Base-by-base conservation (phyloP, 2,888 invertebrate genomes). In the Ethmia dodecea region DNA sequence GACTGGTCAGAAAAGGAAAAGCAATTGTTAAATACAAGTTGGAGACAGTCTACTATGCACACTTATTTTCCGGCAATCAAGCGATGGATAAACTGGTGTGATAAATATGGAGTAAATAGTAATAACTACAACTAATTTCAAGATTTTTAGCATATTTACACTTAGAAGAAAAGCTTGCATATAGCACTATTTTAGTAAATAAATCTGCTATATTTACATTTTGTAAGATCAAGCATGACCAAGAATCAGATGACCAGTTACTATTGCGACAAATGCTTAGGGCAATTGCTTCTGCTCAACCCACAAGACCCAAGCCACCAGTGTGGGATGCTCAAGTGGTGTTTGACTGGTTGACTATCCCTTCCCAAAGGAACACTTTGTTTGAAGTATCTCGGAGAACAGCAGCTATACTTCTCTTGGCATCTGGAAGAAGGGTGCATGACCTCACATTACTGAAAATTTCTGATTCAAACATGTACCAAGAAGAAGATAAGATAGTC, bases 31-130 rank as follows among this genome's bases (percentile, higher is more conserved):
- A 38, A 33, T 5, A 38, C 25, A 1, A 45, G 44, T 15, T 52
- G 51, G 51, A 31, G 49, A 3, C 13, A 15, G 1, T 55, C 50
- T 9, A 49, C 55, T 1, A 22, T 49, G n/a, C 16, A 11, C 5
- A 47, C 45, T 1, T 51, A 49, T 29, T 41, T 15, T 6, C 33
- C 43, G 4, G 30, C 35, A 3, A 28, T 36, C 20, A 31, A 26
- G 12, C 39, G 40, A 28, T 49, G 46, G 34, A 13, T 43, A 1
- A 13, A 24, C 9, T 39, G 45, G 40, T n/a, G n/a, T n/a, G n/a
- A n/a, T n/a, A n/a, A n/a, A n/a, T n/a, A n/a, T n/a, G n/a, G n/a
- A n/a, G n/a, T n/a, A n/a, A n/a, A n/a, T n/a, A n/a, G n/a, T n/a
- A n/a, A n/a, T n/a, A n/a, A 32, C 41, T 33, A 12, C 6, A 3